Evolutionary conservation across 2,113 vertebrate species (phyloP), one percentile per base, ranked within the genome.

Genomic region (Motacilla alba): DNA sequence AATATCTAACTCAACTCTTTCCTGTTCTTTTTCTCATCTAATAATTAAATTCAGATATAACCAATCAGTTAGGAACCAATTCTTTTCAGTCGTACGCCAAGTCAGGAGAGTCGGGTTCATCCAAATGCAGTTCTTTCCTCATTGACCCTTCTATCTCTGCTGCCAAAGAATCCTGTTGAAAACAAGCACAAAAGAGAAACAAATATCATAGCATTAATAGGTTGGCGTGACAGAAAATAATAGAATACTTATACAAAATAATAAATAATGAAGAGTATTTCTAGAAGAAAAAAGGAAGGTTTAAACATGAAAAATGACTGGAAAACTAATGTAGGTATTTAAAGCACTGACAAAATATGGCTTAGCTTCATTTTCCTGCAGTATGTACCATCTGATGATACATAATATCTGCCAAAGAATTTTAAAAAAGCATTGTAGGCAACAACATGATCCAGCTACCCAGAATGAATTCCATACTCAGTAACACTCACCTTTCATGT

Each of bases 141-240:
- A 99, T 99, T 20, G 99, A 99, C 28, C 99, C 99, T 97, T 99
- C 99, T 73, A 99, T 99, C 96, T 99, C 99, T 16, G 99, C 99
- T 39, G 99, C 99, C 97, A 99, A 93, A 46, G 99, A 99, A 96
- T 99, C 99, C 99, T 99, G 96, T 83, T 78, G 88, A 95, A 97
- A 84, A 94, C 9, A 96, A 83, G 56, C 69, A 97, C 46, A 94
- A 60, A 84, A 89, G 43, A 94, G 53, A 59, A 76, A 53, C 41
- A 88, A 50, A 13, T 23, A 87, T 7, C 9, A 26, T 4, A 35
- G 19, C 43, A 52, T 83, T 76, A 83, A 62, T 15, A 89, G 6
- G 14, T 15, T 89, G 22, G 3, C 4, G 67, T 27, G 21, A 30
- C 28, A 90, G 23, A 73, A 79, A 95, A 44, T 6, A 80, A 41